phyloP scores from a whole-genome alignment of 2,797 vertebrate genomes.

The Crenuchus spilurus region DNA sequence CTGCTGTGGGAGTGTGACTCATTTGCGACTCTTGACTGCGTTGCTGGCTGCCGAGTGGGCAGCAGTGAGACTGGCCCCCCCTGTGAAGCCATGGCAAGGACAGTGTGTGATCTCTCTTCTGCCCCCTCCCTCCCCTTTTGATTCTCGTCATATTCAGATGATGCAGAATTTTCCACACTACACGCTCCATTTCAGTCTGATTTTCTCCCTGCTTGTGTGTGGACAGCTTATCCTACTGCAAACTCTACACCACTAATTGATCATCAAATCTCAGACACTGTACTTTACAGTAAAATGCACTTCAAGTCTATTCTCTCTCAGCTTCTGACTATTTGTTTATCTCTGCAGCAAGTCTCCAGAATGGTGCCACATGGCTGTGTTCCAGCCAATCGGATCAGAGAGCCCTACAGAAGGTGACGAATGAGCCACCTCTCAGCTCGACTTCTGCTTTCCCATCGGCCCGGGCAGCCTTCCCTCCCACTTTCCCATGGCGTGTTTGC shows the following conservation, averaged over 20 bases:
- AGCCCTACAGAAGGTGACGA: not conserved
- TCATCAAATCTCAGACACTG: constrained; percentile 15
- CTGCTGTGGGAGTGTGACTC: constrained; percentile 22
- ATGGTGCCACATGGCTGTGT: constrained; percentile 27
- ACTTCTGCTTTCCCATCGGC: constrained; percentile 31
- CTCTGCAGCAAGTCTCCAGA: constrained; percentile 13
- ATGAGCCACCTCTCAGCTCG: constrained; percentile 5
- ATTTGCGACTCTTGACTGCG: constrained; percentile 23
- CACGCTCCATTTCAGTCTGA: not conserved
- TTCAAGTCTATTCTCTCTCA: constrained; percentile 7
- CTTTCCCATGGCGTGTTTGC: constrained; percentile 46
- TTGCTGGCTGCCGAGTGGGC: constrained; percentile 29
- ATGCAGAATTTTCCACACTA: not conserved
- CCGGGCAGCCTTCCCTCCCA: constrained; percentile 26
- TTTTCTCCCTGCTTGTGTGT: not conserved
- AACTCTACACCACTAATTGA: not conserved
- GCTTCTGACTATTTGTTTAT: constrained; percentile 17
- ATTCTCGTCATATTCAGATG: not conserved
- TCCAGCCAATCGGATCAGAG: constrained; percentile 34
- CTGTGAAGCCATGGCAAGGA: constrained; percentile 21
- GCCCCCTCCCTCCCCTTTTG: no score
- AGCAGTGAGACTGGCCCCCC: constrained; percentile 30
- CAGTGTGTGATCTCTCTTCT: constrained; percentile 3
- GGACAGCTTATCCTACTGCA: constrained; percentile 2
- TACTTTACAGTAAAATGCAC: constrained; percentile 11